Percentiles rank a stretch among this genome's conserved stretches.
Evolutionary conservation across 92 coral and sea anemone species (phyloP).

Genomic region (Actinostola sp.): DNA sequence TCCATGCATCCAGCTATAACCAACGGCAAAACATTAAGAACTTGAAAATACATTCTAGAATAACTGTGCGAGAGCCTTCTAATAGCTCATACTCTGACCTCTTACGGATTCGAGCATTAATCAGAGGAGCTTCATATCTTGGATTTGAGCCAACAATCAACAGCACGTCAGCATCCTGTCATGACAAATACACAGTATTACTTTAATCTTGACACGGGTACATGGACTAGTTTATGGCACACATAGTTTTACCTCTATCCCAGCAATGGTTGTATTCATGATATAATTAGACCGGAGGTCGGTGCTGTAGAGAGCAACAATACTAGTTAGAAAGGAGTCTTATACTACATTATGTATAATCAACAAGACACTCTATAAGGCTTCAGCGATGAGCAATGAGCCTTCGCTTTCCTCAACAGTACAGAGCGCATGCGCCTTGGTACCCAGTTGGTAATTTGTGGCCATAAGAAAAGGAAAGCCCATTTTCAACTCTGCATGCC

Average conservation of each 20-base stretch:
- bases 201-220: no score
- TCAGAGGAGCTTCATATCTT: conserved; percentile 95
- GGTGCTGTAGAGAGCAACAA: conserved; percentile 61
- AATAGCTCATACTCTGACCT: conserved; percentile 57
- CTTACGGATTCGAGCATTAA: conserved; percentile 94
- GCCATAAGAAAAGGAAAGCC: no score
- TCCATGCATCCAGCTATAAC: conserved; percentile 91
- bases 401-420: no score
- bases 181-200: not conserved
- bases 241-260: conserved; percentile 79
- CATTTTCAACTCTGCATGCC: no score
- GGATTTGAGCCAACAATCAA: conserved; percentile 94
- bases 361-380: no score
- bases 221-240: not conserved
- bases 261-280: conserved; percentile 97
- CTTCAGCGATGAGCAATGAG: no score
- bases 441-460: no score
- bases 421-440: no score
- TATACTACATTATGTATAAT: not conserved
- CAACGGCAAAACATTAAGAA: not conserved
- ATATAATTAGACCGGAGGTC: conserved; percentile 97
- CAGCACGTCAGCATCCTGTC: conserved; percentile 95
- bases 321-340: no score
- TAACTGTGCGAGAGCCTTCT: no score
- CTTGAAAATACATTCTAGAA: not conserved